Evolutionary conservation across 2,797 vertebrate species (phyloP).

Genomic region (Perdix hodgsoniae): DNA sequence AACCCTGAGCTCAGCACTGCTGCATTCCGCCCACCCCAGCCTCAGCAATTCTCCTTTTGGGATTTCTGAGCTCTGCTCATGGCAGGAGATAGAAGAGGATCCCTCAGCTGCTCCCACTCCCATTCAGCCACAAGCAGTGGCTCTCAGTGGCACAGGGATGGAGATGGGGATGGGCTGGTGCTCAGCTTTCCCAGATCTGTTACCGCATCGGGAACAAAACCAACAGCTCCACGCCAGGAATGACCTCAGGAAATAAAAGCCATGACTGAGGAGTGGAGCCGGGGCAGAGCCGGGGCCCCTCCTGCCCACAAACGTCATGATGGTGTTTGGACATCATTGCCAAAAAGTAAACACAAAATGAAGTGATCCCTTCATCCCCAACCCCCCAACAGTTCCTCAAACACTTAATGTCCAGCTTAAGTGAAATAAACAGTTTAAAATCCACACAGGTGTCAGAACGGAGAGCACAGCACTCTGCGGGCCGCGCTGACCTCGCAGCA

Average conservation of each 20-base stretch:
- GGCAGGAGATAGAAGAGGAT: neutral
- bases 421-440: constrained; percentile 55
- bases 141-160: neutral
- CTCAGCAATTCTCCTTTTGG: neutral
- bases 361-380: neutral
- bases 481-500: neutral
- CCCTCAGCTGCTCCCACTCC: neutral
- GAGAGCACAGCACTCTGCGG: neutral
- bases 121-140: neutral
- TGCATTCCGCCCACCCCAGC: neutral
- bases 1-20: neutral
- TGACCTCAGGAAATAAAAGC: constrained; percentile 25
- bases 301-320: neutral
- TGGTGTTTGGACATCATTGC: neutral
- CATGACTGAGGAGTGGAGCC: neutral
- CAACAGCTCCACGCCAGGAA: constrained; percentile 9
- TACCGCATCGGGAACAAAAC: neutral
- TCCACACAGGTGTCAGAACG: neutral
- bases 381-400: constrained; percentile 27
- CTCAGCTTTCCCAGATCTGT: neutral
- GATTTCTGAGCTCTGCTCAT: neutral
- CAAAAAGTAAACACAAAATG: constrained; percentile 44
- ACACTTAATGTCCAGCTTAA: constrained; percentile 76
- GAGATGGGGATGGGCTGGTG: neutral
- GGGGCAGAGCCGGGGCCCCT: neutral